Base-by-base conservation (phyloP, 2,797 vertebrate genomes). In the Notoglanidium macrostoma region DNA sequence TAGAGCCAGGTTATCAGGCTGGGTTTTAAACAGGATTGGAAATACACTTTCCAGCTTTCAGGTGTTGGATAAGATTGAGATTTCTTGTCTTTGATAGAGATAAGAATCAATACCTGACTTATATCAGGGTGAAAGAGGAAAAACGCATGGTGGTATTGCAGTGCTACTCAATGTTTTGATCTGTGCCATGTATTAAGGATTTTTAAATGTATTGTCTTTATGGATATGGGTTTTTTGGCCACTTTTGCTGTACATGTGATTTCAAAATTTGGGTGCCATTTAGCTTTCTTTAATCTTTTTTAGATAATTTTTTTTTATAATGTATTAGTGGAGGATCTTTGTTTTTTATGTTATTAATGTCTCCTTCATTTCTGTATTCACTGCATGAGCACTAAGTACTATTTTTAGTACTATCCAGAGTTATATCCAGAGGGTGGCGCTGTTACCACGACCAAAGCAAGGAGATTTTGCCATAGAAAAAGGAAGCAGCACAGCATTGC, bases 1-100 rank as follows among this genome's bases (percentile, higher is more conserved):
- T 82, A 74, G 68, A 85, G 84, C 1, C 76, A 63, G 44, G 72
- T 85, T 83, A 83, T 88, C 77, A 83, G 17, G 32, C 17, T 44
- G 29, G 23, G 23, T 32, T 83, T 76, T 14, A n/a, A 61, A 72
- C 10, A 57, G 5, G 70, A 19, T 51, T 44, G 19, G 26, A 74
- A 54, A 81, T 49, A 29, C 67, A 73, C 67, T 73, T 72, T 32
- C 35, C 54, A 14, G 46, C 26, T 65, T 54, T 73, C 70, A n/a
- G 70, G 26, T 84, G 63, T 54, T 68, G 49, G 23, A 63, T 73
- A 82, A 23, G 68, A 29, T 82, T 32, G 46, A 82, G 40, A 76
- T 51, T 51, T 74, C 29, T 15, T 83, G 81, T 83, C 63, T 70
- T 86, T 72, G 61, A 79, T 54, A 46, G 68, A 59, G 68, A 83